phyloP scores from a whole-genome alignment of 2,797 vertebrate genomes.

The Scomberomorus guttatus region DNA sequence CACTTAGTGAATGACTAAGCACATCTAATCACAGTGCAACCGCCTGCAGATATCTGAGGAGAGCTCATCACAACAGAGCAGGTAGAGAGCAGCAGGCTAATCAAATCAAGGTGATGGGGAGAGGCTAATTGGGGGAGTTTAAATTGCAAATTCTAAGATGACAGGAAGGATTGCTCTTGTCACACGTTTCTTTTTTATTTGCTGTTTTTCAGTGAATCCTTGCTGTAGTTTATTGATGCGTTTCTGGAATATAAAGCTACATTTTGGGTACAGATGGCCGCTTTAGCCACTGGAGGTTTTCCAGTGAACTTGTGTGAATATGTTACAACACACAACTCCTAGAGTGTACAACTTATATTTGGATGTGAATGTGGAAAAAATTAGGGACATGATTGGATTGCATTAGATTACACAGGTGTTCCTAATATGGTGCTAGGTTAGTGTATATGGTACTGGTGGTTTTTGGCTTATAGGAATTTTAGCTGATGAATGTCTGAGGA shows the following conservation, averaged over 20 bases:
- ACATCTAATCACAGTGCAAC: conserved; percentile 62
- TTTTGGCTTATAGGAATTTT: too few relatives aligned
- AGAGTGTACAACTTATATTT: background rate
- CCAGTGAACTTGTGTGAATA: background rate
- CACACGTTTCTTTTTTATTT: background rate
- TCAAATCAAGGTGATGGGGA: conserved; percentile 71
- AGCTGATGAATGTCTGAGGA: too few relatives aligned
- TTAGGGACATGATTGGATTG: background rate
- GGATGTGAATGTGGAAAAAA: background rate
- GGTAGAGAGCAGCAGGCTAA: conserved; percentile 70
- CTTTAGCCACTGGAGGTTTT: background rate
- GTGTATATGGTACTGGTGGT: too few relatives aligned
- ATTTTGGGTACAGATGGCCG: too few relatives aligned
- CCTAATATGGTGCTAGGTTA: too few relatives aligned
- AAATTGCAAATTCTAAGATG: conserved; percentile 65
- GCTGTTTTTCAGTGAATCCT: background rate
- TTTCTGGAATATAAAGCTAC: background rate
- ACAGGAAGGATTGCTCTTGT: conserved; percentile 46
- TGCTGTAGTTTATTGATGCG: background rate
- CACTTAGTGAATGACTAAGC: conserved; percentile 64
- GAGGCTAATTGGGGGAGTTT: conserved; percentile 65
- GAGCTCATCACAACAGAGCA: conserved; percentile 73
- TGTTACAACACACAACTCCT: background rate
- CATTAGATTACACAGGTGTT: background rate
- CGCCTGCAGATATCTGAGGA: conserved; percentile 64